Evolutionary conservation across 2,113 vertebrate genomes (phyloP).

Genomic region (Amphiprion percula): DNA sequence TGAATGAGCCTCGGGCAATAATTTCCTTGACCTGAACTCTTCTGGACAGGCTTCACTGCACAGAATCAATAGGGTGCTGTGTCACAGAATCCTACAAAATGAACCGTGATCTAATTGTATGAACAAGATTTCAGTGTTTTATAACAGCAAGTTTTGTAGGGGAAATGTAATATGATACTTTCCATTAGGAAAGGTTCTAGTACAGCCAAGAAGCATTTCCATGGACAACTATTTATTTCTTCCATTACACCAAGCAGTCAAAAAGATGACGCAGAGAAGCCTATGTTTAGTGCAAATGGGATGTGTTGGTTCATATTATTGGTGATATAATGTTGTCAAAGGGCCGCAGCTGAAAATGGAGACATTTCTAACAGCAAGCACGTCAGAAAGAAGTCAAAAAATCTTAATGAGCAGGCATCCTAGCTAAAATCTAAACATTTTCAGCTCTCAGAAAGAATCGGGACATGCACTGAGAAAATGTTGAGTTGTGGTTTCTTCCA

Average conservation of each 20-base stretch:
- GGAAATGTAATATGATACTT: background rate
- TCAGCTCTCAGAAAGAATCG: background rate
- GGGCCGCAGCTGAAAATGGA: background rate
- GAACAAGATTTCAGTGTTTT: constrained; percentile 12
- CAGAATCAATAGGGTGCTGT: constrained; percentile 32
- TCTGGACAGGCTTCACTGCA: constrained; percentile 21
- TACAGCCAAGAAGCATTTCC: background rate
- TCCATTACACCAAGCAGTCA: background rate
- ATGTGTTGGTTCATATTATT: background rate
- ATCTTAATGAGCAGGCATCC: background rate
- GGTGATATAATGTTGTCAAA: background rate
- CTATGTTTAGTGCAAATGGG: background rate
- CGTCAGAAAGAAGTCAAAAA: background rate
- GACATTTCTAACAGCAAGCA: background rate
- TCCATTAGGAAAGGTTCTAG: constrained; percentile 2
- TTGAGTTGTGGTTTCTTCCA: background rate
- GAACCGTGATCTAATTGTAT: constrained; percentile 3
- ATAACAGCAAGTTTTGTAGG: background rate
- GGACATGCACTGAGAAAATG: background rate
- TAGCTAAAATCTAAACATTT: constrained; percentile 2
- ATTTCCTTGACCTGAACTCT: constrained; percentile 27
- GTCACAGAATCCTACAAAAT: constrained; percentile 17
- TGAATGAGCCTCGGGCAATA: background rate
- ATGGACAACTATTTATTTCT: constrained; percentile 4
- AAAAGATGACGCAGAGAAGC: background rate